A percentile compares a stretch with the other conserved stretches of the same genome.
phyloP scores from a whole-genome alignment of 2,113 vertebrate genomes.

The Thamnophis sirtalis region DNA sequence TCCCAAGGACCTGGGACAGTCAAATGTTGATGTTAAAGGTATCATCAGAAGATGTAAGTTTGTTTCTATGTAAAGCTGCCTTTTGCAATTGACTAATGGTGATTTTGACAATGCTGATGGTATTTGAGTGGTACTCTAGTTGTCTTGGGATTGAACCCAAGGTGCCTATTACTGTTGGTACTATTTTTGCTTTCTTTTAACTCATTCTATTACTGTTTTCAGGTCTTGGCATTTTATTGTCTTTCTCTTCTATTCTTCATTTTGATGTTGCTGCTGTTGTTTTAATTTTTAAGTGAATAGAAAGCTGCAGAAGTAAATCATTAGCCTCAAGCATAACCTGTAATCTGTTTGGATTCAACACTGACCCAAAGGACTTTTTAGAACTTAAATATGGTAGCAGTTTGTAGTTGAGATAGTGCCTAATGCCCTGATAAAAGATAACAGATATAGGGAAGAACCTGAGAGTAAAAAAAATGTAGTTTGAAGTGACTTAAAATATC shows the following conservation, averaged over 20 bases:
- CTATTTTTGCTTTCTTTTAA: not conserved
- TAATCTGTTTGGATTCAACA: not conserved
- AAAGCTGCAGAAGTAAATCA: not conserved
- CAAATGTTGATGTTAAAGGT: not conserved
- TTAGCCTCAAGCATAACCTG: not conserved
- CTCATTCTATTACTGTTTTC: not conserved
- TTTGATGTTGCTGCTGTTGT: not conserved
- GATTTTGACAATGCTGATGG: not conserved
- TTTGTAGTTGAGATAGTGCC: not conserved
- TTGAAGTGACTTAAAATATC: not conserved
- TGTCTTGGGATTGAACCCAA: not conserved
- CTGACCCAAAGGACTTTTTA: not conserved
- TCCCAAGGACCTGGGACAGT: not conserved
- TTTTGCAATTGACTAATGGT: not conserved
- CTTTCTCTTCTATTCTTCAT: not conserved
- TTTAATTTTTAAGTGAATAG: not conserved
- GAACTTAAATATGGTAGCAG: not conserved
- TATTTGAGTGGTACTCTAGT: not conserved
- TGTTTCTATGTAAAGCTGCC: not conserved
- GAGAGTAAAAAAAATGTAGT: slow-evolving; percentile 14
- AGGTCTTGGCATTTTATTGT: not conserved
- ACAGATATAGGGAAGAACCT: not conserved
- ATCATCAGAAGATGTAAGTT: not conserved
- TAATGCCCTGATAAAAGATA: not conserved
- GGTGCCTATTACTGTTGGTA: not conserved